Percentiles rank a stretch among this genome's conserved stretches.
These are phyloP conservation scores for Saccostrea echinata DNA, from an alignment of 1,140 invertebrate species.

Conservation along the genomic window DNA sequence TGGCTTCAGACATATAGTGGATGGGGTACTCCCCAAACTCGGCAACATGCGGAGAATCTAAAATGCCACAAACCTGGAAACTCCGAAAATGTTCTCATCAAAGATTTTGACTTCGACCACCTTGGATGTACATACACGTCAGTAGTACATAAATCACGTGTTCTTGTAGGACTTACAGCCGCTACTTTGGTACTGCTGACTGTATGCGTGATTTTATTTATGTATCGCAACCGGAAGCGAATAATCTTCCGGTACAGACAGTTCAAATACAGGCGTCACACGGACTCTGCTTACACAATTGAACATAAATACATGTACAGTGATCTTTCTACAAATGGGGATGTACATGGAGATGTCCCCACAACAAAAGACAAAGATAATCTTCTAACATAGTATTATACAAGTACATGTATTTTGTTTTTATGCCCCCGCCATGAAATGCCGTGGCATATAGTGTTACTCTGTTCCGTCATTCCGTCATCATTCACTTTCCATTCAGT, in stretches of 20 bases:
- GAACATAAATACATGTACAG: neutral
- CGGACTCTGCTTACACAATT: neutral
- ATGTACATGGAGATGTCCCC: neutral
- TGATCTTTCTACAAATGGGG: slow-evolving; percentile 6
- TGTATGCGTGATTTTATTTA: neutral
- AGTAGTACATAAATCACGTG: neutral
- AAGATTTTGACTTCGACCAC: neutral
- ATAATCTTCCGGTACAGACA: neutral
- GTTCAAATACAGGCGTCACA: neutral
- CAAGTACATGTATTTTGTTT: no score
- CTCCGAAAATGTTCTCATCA: neutral
- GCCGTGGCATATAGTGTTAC: no score
- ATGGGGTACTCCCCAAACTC: neutral
- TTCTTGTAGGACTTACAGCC: slow-evolving; percentile 10
- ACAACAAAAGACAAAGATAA: neutral
- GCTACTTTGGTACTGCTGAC: neutral
- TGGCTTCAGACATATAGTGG: neutral
- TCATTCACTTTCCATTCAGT: no score
- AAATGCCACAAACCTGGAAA: neutral
- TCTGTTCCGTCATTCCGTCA: no score
- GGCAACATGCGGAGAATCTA: neutral
- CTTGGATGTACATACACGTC: neutral
- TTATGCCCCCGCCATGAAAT: no score
- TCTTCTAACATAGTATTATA: neutral
- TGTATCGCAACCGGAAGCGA: neutral